Evolutionary conservation across 35 echinoderm and acorn worm genomes (phyloP).

Genomic region (Apostichopus japonicus): DNA sequence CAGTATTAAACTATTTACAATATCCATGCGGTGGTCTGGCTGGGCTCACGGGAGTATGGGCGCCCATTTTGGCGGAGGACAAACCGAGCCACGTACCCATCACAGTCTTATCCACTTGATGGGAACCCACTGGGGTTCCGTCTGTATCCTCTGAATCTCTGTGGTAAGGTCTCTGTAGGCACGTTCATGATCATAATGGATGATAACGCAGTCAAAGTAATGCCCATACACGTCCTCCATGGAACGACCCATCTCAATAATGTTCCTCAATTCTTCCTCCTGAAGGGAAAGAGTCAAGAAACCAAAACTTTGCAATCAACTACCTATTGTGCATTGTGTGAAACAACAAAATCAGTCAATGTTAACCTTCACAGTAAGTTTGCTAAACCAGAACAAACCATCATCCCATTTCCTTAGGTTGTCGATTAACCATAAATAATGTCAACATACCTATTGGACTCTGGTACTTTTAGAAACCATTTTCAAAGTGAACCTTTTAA

Average conservation of each 20-base stretch:
- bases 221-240: conserved; percentile 97
- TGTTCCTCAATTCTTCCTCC: conserved; percentile 95
- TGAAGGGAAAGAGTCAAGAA: conserved; percentile 17
- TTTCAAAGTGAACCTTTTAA: too few species aligned
- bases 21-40: conserved; percentile 5
- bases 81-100: background rate
- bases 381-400: too few species aligned
- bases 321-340: too few species aligned
- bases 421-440: too few species aligned
- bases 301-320: too few species aligned
- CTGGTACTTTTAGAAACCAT: too few species aligned
- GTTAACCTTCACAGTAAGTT: too few species aligned
- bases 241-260: conserved; percentile 88
- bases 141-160: conserved; percentile 91
- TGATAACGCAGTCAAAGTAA: conserved; percentile 97
- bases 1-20: conserved; percentile 25
- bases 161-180: conserved; percentile 76
- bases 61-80: background rate
- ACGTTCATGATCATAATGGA: conserved; percentile 93
- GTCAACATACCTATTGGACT: too few species aligned
- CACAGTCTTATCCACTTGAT: conserved; percentile 62
- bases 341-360: too few species aligned
- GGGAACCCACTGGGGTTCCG: conserved; percentile 91
- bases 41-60: background rate
- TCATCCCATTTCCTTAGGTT: too few species aligned